phyloP scores from a whole-genome alignment of 2,888 invertebrate species.

The Philereme transversata region DNA sequence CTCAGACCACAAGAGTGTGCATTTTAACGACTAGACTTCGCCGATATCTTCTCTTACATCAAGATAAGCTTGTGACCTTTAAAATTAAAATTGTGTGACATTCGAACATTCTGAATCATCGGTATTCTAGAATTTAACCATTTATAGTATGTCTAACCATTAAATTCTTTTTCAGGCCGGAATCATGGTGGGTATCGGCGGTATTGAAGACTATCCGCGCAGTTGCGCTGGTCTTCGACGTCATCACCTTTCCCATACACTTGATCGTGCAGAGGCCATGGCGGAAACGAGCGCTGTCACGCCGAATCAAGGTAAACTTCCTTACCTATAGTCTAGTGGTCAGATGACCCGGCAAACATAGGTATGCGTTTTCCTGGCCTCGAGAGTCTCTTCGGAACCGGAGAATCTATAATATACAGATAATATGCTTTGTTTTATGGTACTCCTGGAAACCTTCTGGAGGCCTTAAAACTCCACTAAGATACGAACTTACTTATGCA shows the following conservation, averaged over 20 bases:
- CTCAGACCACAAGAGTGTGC: too few species aligned
- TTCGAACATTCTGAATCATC: too few species aligned
- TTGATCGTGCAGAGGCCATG: constrained; percentile 94
- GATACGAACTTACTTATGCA: too few species aligned
- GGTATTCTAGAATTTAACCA: background rate
- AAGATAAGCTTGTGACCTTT: too few species aligned
- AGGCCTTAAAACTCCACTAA: too few species aligned
- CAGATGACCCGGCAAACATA: background rate
- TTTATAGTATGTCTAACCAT: background rate
- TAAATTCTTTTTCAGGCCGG: constrained; percentile 74
- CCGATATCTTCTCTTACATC: too few species aligned
- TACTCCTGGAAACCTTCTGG: too few species aligned
- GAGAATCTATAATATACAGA: too few species aligned
- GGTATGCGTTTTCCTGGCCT: background rate
- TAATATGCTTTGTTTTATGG: too few species aligned
- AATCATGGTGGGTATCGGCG: constrained; percentile 87
- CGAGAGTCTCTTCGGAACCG: too few species aligned
- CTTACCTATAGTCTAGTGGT: background rate
- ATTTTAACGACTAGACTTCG: too few species aligned
- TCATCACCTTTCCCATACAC: constrained; percentile 95
- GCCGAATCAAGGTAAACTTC: constrained; percentile 88
- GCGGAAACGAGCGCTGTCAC: constrained; percentile 90
- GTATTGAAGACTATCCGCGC: constrained; percentile 91
- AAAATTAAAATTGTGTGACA: too few species aligned
- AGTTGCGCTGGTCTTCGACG: constrained; percentile 93